Conservation (phyloP, 2,797 vertebrate genomes). For the Pagetopsis macropterus region DNA sequence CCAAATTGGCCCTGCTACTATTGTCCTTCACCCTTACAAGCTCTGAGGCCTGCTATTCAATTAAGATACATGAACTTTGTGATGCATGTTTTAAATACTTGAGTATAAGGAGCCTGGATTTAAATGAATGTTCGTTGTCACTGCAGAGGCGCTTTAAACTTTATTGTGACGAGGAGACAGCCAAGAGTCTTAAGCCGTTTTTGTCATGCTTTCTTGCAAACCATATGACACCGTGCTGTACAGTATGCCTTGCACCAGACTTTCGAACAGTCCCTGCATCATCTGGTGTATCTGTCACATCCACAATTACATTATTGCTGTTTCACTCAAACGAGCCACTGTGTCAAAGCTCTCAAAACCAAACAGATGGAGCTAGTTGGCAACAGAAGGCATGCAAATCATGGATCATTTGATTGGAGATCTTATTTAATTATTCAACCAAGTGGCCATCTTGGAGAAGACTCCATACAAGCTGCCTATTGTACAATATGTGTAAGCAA, state of each 20-base stretch:
- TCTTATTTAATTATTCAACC: conserved; percentile 83
- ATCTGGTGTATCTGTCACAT: conserved; percentile 80
- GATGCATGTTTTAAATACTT: conserved; percentile 40
- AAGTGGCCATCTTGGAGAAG: conserved; percentile 76
- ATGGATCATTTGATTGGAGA: conserved; percentile 82
- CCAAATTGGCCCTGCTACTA: conserved; percentile 76
- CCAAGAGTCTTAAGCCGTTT: conserved; percentile 57
- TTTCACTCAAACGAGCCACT: conserved; percentile 81
- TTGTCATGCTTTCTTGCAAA: conserved; percentile 71
- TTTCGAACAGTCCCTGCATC: conserved; percentile 75
- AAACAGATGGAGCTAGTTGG: conserved; percentile 84
- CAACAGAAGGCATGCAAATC: conserved; percentile 84
- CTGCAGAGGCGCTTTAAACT: conserved; percentile 38
- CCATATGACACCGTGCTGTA: conserved; percentile 74
- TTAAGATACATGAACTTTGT: conserved; percentile 79
- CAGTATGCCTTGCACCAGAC: conserved; percentile 75
- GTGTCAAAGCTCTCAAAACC: conserved; percentile 83
- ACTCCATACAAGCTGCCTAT: conserved; percentile 73
- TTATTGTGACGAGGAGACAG: conserved; percentile 40
- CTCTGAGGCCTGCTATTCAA: conserved; percentile 77
- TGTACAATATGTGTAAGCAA: conserved; percentile 81
- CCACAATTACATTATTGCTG: conserved; percentile 81
- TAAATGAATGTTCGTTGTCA: conserved; percentile 32
- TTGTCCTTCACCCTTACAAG: conserved; percentile 82
- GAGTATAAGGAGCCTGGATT: conserved; percentile 1